Evolutionary conservation across 2,797 vertebrate species (phyloP), one percentile per base, ranked within the genome.

Genomic region (Triplophysa bombifrons): DNA sequence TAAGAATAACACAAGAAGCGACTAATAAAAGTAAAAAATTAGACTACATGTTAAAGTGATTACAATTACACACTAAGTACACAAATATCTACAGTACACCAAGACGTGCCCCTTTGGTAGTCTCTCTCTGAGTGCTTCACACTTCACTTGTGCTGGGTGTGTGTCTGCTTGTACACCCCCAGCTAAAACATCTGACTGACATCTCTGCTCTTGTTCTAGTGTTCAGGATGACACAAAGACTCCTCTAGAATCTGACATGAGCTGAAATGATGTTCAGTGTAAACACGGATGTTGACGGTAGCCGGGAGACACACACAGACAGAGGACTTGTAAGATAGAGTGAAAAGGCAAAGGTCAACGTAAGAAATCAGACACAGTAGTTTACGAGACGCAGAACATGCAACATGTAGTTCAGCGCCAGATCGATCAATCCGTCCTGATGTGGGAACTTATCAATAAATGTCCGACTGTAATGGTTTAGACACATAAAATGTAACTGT

Each of bases 361-460:
- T 46, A 44, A 34, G 53, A 55, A 65, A 67, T 67, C 20, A 25
- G 9, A 30, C 12, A 5, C n/a, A 13, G 2, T 12, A 61, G 64
- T 46, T 75, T 69, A 80, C 65, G 8, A 74, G 65, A 51, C 4
- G 50, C 60, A 75, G 14, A 64, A 50, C 53, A 17, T 1, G 30
- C 63, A 81, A 72, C 67, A 80, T 82, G 73, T 73, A 72, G 50
- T 55, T 73, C 65, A 66, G 27, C 25, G 67, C 73, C 65, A 55
- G 22, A 78, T 11, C 1, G 80, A 85, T 88, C 82, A 0, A 88
- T 87, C 74, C 44, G 61, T 80, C 41, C 82, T 84, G 44, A 80
- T 81, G 56, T 76, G 69, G 82, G 72, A 34, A 61, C 68, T 83
- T 69, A 84, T 86, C 61, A 76, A 55, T 50, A 76, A 77, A 53